Conservation (phyloP, 1,140 invertebrate genomes). For the Harpegnathos saltator region DNA sequence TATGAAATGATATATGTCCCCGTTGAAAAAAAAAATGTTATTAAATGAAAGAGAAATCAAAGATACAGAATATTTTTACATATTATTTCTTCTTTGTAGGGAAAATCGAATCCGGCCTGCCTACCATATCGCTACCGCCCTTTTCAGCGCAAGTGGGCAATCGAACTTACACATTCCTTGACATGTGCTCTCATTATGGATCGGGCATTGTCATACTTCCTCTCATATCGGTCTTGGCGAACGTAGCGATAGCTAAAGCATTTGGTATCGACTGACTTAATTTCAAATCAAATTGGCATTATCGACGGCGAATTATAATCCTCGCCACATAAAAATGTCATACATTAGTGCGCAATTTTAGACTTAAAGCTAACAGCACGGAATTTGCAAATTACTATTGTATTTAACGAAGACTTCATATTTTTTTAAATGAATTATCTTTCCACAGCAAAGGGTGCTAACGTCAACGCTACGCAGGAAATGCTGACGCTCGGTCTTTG, state of each 20-base stretch:
- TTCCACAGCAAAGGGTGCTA: slow-evolving; percentile 83
- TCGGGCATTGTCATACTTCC: slow-evolving; percentile 90
- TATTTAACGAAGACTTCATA: neutral
- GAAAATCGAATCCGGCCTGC: slow-evolving; percentile 88
- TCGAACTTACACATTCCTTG: slow-evolving; percentile 86
- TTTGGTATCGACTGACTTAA: slow-evolving; percentile 86
- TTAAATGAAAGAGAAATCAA: no score
- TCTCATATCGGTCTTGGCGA: slow-evolving; percentile 90
- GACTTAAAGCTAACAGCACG: no score
- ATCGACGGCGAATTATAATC: neutral
- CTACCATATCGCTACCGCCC: slow-evolving; percentile 85
- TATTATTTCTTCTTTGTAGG: slow-evolving; percentile 81
- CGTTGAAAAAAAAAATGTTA: no score
- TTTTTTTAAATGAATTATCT: neutral
- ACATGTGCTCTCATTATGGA: slow-evolving; percentile 89
- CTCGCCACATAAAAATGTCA: no score
- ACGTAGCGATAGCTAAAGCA: slow-evolving; percentile 93
- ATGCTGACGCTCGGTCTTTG: slow-evolving; percentile 89
- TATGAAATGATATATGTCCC: no score
- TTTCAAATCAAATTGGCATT: neutral
- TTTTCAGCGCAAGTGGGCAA: slow-evolving; percentile 87
- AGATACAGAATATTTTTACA: neutral
- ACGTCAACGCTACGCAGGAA: slow-evolving; percentile 89
- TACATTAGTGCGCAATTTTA: no score
- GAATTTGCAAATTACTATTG: no score